Conservation (phyloP, 2,113 vertebrate genomes). For the Gyps fulvus region DNA sequence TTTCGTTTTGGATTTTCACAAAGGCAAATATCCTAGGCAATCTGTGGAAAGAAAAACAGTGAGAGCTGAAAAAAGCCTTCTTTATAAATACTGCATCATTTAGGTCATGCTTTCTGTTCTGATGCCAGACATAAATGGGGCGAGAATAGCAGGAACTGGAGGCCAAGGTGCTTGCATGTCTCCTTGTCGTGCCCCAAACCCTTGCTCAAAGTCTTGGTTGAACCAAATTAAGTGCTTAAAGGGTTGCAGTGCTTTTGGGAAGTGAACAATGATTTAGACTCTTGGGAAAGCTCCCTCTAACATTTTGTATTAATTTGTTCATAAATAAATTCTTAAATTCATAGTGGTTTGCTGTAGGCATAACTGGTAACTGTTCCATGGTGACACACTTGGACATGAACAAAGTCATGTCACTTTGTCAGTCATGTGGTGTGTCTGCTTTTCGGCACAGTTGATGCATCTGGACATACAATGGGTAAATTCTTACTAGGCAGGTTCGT, state of each 20-base stretch:
- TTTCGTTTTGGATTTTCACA: neutral
- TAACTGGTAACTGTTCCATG: neutral
- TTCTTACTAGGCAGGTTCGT: neutral
- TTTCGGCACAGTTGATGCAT: neutral
- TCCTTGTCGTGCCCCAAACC: neutral
- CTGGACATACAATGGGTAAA: neutral
- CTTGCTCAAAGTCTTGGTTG: neutral
- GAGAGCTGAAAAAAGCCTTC: neutral
- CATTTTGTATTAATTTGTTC: neutral
- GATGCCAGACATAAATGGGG: neutral
- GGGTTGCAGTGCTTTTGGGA: neutral
- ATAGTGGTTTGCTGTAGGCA: neutral
- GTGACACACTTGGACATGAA: accelerated
- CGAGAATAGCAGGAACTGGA: neutral
- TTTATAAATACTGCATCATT: neutral
- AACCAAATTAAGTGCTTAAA: neutral
- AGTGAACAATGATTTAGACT: neutral
- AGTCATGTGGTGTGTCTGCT: neutral
- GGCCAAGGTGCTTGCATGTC: neutral
- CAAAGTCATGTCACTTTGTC: neutral
- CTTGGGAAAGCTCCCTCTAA: neutral
- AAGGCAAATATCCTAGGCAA: neutral
- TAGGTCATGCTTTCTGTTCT: neutral
- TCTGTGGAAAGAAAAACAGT: neutral
- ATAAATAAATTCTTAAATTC: neutral